A percentile compares a stretch with the other conserved stretches of the same genome.
Evolutionary conservation across 2,113 vertebrate species (phyloP).

Genomic region (Pseudorectes ferrugineus): DNA sequence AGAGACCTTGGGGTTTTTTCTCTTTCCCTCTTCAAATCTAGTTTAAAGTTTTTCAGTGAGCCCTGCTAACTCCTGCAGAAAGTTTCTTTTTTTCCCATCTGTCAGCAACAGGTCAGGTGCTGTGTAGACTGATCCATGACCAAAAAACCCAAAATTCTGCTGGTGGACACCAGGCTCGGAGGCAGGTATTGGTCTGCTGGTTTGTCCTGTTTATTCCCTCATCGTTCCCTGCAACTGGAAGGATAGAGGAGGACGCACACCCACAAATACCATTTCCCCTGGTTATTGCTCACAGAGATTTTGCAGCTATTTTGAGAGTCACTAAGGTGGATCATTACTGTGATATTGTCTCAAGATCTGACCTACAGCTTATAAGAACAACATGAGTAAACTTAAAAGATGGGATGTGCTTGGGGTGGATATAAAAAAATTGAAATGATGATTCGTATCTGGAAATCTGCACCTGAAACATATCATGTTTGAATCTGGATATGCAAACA

Average conservation of each 20-base stretch:
- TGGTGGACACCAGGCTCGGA: background rate
- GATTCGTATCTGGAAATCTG: rapidly evolving
- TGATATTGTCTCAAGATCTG: background rate
- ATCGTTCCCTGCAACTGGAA: background rate
- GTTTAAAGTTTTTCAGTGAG: background rate
- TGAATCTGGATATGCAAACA: background rate
- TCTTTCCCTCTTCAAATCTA: background rate
- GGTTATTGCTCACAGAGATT: background rate
- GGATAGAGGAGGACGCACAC: background rate
- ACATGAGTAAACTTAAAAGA: background rate
- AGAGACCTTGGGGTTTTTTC: background rate
- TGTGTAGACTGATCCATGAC: background rate
- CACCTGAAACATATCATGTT: background rate
- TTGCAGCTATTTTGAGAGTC: background rate
- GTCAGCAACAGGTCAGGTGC: background rate
- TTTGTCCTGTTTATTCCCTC: background rate
- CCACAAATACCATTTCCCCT: rapidly evolving
- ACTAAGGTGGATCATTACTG: background rate
- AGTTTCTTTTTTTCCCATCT: background rate
- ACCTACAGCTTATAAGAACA: background rate
- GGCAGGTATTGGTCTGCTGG: background rate
- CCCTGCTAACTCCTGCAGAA: background rate
- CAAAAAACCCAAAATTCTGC: background rate
- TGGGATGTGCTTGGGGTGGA: rapidly evolving
- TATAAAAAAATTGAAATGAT: background rate